A percentile compares a stretch with the other conserved stretches of the same genome.
phyloP scores from a whole-genome alignment of 2,888 invertebrate genomes.

The Brenthis ino region DNA sequence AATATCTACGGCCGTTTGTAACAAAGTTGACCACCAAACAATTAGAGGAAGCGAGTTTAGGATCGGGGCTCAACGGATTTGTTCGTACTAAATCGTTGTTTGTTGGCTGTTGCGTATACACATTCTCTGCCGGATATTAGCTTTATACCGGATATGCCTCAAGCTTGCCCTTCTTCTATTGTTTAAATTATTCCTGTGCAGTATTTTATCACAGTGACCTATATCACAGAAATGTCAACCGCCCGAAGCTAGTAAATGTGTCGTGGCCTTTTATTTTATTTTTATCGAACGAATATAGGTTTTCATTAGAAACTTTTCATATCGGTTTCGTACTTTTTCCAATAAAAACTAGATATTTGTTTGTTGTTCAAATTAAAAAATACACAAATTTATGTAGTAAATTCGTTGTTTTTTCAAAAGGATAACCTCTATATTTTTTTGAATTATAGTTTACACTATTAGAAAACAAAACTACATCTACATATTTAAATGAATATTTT shows the following conservation, averaged over 20 bases:
- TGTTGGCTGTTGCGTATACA: conserved; percentile 71
- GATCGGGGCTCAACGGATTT: conserved; percentile 54
- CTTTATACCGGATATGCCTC: conserved; percentile 64
- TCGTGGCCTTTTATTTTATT: conserved; percentile 10
- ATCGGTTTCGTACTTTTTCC: background rate
- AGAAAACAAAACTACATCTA: no score
- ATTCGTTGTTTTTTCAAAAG: no score
- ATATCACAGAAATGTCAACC: conserved; percentile 27
- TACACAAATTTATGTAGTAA: no score
- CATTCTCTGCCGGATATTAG: conserved; percentile 74
- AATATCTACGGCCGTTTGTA: conserved; percentile 56
- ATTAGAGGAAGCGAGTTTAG: conserved; percentile 64
- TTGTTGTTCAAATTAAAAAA: background rate
- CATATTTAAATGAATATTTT: no score
- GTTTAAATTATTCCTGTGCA: conserved; percentile 37
- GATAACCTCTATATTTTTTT: no score
- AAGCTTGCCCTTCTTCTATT: conserved; percentile 29
- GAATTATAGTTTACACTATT: no score
- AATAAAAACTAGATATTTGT: background rate
- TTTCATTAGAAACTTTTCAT: conserved; percentile 20
- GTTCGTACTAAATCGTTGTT: conserved; percentile 67
- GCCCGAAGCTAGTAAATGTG: conserved; percentile 13
- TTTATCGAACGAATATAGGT: conserved; percentile 8
- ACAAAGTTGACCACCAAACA: conserved; percentile 64
- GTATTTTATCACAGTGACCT: conserved; percentile 30